Percentiles rank a stretch among this genome's conserved stretches.
phyloP scores from a whole-genome alignment of 2,888 invertebrate genomes.

The Mamestra brassicae region DNA sequence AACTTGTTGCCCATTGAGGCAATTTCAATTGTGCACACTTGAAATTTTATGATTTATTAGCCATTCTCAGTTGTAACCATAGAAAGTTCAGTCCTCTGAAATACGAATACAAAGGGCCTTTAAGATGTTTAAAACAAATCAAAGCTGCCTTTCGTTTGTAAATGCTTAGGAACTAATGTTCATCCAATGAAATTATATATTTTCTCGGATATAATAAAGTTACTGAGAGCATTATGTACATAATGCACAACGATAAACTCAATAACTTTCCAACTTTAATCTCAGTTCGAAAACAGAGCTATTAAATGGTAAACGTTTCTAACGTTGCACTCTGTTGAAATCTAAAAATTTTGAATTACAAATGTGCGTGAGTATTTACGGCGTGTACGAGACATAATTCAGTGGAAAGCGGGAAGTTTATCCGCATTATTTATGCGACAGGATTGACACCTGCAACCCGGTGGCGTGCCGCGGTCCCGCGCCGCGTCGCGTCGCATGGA shows the following conservation, averaged over 20 bases:
- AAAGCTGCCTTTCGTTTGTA: conserved; percentile 31
- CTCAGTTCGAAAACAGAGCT: conserved; percentile 32
- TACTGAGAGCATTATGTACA: conserved; percentile 13
- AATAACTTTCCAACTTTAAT: conserved; percentile 29
- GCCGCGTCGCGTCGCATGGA: conserved; percentile 24
- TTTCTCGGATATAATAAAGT: conserved; percentile 37
- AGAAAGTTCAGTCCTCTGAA: conserved; percentile 57
- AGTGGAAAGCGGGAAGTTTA: conserved; percentile 71
- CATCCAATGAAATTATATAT: conserved; percentile 30
- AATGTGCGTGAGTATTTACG: conserved; percentile 61
- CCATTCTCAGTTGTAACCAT: conserved; percentile 51
- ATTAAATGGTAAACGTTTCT: conserved; percentile 35
- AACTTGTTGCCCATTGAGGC: conserved; percentile 55
- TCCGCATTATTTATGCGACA: conserved; percentile 75
- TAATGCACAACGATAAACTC: conserved; percentile 19
- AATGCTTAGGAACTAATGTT: conserved; percentile 24
- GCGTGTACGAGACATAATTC: conserved; percentile 63
- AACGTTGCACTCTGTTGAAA: conserved; percentile 44
- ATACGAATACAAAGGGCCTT: conserved; percentile 58
- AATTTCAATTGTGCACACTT: conserved; percentile 57
- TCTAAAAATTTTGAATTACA: conserved; percentile 64
- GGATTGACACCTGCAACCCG: conserved; percentile 79
- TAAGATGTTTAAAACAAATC: conserved; percentile 52
- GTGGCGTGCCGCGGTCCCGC: conserved; percentile 42
- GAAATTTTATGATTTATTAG: conserved; percentile 61